Conservation (phyloP, 2,797 vertebrate genomes). For the Taenioides sp. region DNA sequence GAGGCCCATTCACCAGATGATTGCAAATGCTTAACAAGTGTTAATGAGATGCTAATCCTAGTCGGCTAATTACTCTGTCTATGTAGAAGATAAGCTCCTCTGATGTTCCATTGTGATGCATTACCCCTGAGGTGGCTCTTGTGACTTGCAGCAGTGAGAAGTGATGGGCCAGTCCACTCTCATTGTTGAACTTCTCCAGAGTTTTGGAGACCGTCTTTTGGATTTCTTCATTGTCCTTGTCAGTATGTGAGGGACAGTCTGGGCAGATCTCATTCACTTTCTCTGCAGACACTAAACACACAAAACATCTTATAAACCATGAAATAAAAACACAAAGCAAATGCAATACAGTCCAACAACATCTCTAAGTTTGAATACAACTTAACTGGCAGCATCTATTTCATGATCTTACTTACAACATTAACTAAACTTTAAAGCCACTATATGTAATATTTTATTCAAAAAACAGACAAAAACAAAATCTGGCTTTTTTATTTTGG, state of each 20-base stretch:
- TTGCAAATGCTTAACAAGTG: not conserved
- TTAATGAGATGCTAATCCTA: not conserved
- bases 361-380: too few species aligned
- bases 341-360: too few species aligned
- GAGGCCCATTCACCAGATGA: not conserved
- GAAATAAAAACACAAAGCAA: too few species aligned
- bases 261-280: conserved; percentile 33
- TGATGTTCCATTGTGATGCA: not conserved
- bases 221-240: conserved; percentile 5
- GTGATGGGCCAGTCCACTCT: conserved; percentile 54
- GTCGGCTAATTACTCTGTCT: not conserved
- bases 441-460: too few species aligned
- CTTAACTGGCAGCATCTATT: too few species aligned
- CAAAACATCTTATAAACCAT: not conserved
- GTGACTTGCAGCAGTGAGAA: conserved; percentile 63
- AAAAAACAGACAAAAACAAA: too few species aligned
- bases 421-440: too few species aligned
- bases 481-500: too few species aligned
- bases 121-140: conserved; percentile 53
- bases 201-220: conserved; percentile 42
- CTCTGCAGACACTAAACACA: conserved; percentile 53
- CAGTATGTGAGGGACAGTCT: conserved; percentile 43
- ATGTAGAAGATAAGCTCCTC: not conserved
- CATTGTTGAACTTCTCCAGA: conserved; percentile 73
- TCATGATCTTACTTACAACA: too few species aligned